Conservation (phyloP, 92 coral and sea anemone genomes). For the Paramuricea clavata region DNA sequence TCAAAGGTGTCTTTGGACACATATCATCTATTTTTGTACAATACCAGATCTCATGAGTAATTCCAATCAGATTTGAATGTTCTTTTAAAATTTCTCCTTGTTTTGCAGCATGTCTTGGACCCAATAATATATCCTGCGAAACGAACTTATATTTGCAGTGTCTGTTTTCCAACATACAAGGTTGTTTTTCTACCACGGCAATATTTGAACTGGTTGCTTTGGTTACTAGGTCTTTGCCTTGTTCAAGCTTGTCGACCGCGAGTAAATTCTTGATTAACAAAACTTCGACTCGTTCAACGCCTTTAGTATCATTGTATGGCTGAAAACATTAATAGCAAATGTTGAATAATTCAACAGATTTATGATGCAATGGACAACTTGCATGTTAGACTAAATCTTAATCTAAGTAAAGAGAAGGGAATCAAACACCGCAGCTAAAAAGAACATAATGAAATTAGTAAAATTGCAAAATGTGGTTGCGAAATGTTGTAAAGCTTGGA, state of each 20-base stretch:
- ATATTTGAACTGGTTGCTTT: not conserved
- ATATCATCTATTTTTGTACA: not conserved
- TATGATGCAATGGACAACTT: no score
- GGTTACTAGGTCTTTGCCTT: not conserved
- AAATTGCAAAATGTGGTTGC: no score
- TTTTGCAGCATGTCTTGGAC: not conserved
- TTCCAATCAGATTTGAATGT: not conserved
- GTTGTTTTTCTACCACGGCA: not conserved
- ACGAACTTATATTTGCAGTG: not conserved
- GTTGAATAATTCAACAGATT: no score
- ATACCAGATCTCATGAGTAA: constrained; percentile 34
- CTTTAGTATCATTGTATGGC: constrained; percentile 19
- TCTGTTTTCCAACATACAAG: not conserved
- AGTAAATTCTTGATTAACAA: constrained; percentile 17
- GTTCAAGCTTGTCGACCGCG: not conserved
- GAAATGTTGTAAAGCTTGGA: no score
- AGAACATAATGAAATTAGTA: no score
- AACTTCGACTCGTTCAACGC: constrained; percentile 4
- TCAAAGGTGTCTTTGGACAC: not conserved
- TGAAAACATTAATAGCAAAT: not conserved
- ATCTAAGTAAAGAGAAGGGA: no score
- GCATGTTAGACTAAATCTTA: no score
- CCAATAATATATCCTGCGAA: constrained; percentile 25
- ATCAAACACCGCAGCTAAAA: no score
- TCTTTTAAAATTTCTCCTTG: not conserved